Evolutionary conservation across 2,113 vertebrate genomes (phyloP).

Genomic region (Apistogramma diplotaenia): DNA sequence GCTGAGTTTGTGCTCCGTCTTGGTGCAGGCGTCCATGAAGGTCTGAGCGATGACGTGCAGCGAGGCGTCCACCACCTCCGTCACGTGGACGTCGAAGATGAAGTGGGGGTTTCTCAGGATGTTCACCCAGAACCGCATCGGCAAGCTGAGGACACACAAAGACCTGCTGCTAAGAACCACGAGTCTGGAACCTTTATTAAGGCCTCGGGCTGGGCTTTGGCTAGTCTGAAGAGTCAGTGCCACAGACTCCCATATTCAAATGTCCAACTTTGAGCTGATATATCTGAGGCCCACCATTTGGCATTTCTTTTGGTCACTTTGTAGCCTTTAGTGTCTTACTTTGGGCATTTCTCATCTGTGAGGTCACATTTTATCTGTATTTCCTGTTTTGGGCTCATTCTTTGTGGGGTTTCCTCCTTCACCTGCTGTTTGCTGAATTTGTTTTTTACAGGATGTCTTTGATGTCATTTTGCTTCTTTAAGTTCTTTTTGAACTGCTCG

Average conservation of each 20-base stretch:
- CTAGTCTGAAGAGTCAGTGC: neutral
- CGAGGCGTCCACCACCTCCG: constrained; percentile 93
- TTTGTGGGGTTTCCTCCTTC: no score
- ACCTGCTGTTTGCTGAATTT: no score
- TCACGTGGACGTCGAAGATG: constrained; percentile 93
- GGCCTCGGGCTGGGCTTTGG: neutral
- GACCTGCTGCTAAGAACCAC: neutral
- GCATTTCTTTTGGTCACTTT: no score
- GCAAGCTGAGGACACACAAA: constrained; percentile 76
- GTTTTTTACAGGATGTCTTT: no score
- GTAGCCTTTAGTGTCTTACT: no score
- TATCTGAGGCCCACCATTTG: no score
- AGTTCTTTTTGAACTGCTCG: neutral
- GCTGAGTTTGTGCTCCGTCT: constrained; percentile 97
- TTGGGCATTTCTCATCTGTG: no score
- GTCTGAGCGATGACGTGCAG: constrained; percentile 97
- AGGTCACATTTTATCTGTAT: no score
- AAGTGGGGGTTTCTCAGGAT: constrained; percentile 97
- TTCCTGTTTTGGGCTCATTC: no score
- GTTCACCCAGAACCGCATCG: constrained; percentile 95
- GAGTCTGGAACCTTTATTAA: neutral
- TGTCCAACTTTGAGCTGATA: no score
- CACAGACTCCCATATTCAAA: neutral
- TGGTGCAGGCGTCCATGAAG: constrained; percentile 98
- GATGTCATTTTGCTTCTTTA: neutral